Conservation (phyloP, 1,140 invertebrate species). For the Drosophila athabasca region DNA sequence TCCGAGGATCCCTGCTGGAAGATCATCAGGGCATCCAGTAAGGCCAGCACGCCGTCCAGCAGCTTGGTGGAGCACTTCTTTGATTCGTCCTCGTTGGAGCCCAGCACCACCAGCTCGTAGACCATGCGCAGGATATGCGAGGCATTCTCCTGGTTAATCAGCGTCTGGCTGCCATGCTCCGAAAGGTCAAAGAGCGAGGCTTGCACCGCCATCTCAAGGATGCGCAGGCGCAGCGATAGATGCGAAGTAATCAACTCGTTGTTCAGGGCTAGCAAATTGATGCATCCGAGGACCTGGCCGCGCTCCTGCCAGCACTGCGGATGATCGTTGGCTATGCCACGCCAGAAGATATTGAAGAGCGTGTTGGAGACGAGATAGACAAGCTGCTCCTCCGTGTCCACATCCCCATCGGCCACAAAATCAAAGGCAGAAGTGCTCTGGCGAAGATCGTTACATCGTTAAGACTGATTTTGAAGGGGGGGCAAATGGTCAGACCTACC, state of each 20-base stretch:
- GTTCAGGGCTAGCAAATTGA: constrained; percentile 86
- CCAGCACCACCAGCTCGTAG: constrained; percentile 86
- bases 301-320: constrained; percentile 87
- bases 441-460: neutral
- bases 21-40: constrained; percentile 84
- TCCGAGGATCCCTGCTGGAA: constrained; percentile 85
- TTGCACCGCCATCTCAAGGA: constrained; percentile 87
- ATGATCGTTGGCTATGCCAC: constrained; percentile 86
- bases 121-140: constrained; percentile 86
- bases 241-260: constrained; percentile 86
- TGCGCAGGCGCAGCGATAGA: constrained; percentile 85
- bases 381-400: constrained; percentile 85
- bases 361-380: constrained; percentile 86
- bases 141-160: constrained; percentile 85
- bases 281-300: constrained; percentile 86
- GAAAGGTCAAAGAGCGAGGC: constrained; percentile 86
- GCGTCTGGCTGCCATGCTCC: constrained; percentile 83
- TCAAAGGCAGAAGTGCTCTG: constrained; percentile 71
- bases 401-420: constrained; percentile 80
- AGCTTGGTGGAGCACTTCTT: constrained; percentile 85
- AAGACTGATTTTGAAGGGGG: neutral
- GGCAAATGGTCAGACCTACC: constrained; percentile 7
- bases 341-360: constrained; percentile 87
- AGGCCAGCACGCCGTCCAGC: constrained; percentile 85
- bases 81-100: constrained; percentile 84